These are phyloP conservation scores for Tokudaia tokunoshimensis DNA, from an alignment of 2,797 vertebrate genomes.

Conservation along the genomic window DNA sequence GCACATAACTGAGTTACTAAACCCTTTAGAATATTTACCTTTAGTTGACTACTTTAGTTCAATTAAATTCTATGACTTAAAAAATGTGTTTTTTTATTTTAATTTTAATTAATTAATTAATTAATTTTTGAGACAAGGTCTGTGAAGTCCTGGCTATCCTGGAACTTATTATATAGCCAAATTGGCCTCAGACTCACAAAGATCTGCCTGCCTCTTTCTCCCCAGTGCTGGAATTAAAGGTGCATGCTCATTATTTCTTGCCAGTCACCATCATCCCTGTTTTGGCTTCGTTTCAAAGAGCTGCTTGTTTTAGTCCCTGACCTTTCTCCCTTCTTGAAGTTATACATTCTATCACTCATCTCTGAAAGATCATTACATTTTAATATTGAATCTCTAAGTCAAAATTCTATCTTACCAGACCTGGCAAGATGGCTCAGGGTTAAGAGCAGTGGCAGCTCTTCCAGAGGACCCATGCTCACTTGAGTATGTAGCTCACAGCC, in stretches of 20 bases:
- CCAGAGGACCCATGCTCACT: not conserved
- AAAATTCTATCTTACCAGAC: not conserved
- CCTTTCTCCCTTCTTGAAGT: not conserved
- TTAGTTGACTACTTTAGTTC: constrained; percentile 1
- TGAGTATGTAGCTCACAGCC: too few species aligned
- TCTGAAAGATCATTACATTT: not conserved
- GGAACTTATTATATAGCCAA: not conserved
- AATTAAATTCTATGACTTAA: constrained; percentile 45
- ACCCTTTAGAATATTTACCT: not conserved
- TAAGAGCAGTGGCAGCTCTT: not conserved
- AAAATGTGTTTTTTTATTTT: not conserved
- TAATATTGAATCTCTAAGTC: not conserved
- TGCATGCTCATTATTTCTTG: not conserved
- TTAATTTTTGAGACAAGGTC: not conserved
- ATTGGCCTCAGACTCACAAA: not conserved
- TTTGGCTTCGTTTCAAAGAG: not conserved
- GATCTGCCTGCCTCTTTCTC: not conserved
- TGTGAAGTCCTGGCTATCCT: not conserved
- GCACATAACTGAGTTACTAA: constrained; percentile 24
- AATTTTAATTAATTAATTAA: too few species aligned
- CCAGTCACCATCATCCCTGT: too few species aligned
- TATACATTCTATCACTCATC: not conserved
- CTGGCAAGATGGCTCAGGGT: not conserved
- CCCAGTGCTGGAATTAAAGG: not conserved
- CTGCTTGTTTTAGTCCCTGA: not conserved